Evolutionary conservation across 2,113 vertebrate species (phyloP).

Genomic region (Rafetus swinhoei): DNA sequence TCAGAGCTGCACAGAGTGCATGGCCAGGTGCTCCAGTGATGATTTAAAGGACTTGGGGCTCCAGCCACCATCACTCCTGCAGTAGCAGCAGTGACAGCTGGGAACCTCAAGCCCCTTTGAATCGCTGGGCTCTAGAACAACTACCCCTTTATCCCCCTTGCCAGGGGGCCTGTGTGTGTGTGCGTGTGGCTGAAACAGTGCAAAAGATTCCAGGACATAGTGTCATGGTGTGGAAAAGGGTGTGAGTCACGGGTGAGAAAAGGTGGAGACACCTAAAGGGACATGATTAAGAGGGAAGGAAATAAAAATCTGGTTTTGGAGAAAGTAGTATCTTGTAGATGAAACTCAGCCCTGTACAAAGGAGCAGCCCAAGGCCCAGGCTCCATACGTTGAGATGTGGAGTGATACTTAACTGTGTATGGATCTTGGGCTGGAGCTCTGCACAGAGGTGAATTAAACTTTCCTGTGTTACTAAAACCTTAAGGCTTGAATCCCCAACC

Average conservation of each 20-base stretch:
- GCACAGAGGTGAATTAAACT: not conserved
- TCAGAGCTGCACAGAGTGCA: too few species aligned
- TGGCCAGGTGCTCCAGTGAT: too few species aligned
- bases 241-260: not conserved
- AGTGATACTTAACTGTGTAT: not conserved
- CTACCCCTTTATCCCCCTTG: too few species aligned
- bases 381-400: not conserved
- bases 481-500: not conserved
- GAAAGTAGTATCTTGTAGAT: not conserved
- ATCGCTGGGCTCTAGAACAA: too few species aligned
- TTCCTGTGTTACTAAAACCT: not conserved
- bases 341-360: not conserved
- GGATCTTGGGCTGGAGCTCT: not conserved
- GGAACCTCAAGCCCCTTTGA: too few species aligned
- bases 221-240: not conserved
- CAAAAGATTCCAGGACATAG: not conserved
- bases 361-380: not conserved
- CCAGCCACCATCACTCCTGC: too few species aligned
- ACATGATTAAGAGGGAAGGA: not conserved
- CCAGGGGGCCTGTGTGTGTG: too few species aligned
- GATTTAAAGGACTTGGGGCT: too few species aligned
- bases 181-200: not conserved
- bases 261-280: not conserved
- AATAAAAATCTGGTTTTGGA: not conserved
- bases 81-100: too few species aligned